Evolutionary conservation across 2,888 invertebrate genomes (phyloP), one percentile per base, ranked within the genome.

Genomic region (Andrena fulva): DNA sequence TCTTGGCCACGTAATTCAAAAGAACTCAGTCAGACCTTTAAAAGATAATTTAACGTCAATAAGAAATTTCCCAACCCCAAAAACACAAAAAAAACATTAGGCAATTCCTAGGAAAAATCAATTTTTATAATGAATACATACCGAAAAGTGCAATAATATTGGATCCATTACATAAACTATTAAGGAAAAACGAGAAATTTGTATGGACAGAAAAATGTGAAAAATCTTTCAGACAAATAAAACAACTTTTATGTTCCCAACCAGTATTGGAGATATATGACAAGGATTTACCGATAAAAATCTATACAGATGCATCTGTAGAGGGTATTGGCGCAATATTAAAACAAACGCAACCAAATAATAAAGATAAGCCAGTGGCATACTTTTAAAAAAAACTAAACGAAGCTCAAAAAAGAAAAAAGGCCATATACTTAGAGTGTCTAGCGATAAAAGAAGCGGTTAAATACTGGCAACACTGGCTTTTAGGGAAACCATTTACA

Each of bases 361-460:
- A 33, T 33, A 33, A 33, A 33, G 33, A 33, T 33, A 33, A 33
- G 33, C 33, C 33, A 33, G 33, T 33, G 33, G 33, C 33, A 33
- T 33, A 33, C 33, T 33, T 33, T 33, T 33, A 1, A 8, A 33
- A 33, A 33, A 8, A 33, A 33, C 8, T 33, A 8, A 33, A 33
- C 33, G 33, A 33, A 33, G 33, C 0, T 8, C 7, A 33, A 62
- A 73, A 73, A 42, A 56, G 20, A 12, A 74, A 80, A 67, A 86
- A 86, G 48, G 80, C 84, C 12, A 88, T 87, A 24, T 87, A 84
- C 62, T 77, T 90, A 56, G 87, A 89, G 85, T 87, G 86, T 60
- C 59, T 84, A 59, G 88, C 88, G 2, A 33, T 67, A 6, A 75
- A 69, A 10, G 54, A 76, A 42, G 69, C 76, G 4, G 62, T 70